phyloP scores from a whole-genome alignment of 2,888 invertebrate genomes.

The Synergus umbraculus region DNA sequence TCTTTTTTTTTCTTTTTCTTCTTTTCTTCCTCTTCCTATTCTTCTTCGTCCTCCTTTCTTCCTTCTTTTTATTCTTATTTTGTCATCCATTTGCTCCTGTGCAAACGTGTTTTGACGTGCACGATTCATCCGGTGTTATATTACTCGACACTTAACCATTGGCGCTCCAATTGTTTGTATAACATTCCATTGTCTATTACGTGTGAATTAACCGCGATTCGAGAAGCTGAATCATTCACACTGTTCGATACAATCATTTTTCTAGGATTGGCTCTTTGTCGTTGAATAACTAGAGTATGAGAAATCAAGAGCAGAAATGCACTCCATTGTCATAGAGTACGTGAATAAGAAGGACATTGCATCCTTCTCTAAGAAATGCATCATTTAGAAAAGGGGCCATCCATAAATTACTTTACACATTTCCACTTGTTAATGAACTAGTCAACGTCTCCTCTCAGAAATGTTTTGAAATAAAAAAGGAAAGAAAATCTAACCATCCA shows the following conservation, averaged over 20 bases:
- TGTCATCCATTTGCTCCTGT: slow-evolving; percentile 48
- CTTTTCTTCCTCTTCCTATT: background rate
- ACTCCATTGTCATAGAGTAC: background rate
- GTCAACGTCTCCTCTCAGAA: no score
- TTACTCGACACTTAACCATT: slow-evolving; percentile 55
- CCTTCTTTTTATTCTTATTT: slow-evolving; percentile 34
- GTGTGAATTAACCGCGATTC: slow-evolving; percentile 34
- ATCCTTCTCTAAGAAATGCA: no score
- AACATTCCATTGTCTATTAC: slow-evolving; percentile 73
- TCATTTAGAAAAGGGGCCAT: no score
- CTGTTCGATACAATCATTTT: slow-evolving; percentile 40
- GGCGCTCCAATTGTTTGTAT: slow-evolving; percentile 68
- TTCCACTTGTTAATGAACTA: no score
- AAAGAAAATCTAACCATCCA: no score
- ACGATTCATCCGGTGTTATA: slow-evolving; percentile 58
- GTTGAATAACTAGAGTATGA: slow-evolving; percentile 12
- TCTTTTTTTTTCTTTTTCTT: background rate
- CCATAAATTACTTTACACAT: no score
- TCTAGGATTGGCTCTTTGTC: slow-evolving; percentile 26
- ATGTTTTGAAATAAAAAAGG: no score
- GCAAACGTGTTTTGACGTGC: slow-evolving; percentile 55
- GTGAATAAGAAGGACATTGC: background rate
- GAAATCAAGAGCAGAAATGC: slow-evolving; percentile 9
- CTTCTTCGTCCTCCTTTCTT: background rate
- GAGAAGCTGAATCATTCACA: slow-evolving; percentile 48